Conservation (phyloP, 2,888 invertebrate species). For the Cryptocephalus primarius region DNA sequence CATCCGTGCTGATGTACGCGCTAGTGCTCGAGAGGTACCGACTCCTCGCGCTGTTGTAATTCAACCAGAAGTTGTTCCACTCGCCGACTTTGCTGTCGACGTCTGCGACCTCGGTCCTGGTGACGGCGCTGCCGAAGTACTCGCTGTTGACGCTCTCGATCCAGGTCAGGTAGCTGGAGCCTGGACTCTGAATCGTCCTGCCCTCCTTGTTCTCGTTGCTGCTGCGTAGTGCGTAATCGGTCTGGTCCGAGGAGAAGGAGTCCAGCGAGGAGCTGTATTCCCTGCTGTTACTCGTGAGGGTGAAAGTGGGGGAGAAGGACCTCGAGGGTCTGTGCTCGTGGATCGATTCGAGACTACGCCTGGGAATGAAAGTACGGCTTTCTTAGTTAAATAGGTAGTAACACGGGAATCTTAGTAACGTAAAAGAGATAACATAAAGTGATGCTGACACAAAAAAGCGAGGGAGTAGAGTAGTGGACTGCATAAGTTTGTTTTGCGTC, state of each 20-base stretch:
- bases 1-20: conserved; percentile 19
- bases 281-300: conserved; percentile 20
- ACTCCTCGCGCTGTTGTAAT: conserved; percentile 33
- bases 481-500: too few species aligned
- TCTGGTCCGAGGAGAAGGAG: conserved; percentile 16
- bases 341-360: conserved; percentile 35
- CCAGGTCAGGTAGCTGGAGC: conserved; percentile 35
- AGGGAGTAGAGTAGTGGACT: too few species aligned
- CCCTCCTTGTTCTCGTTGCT: conserved; percentile 20
- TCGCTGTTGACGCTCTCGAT: conserved; percentile 35
- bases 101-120: conserved; percentile 16
- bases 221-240: conserved; percentile 16
- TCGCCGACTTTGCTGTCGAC: conserved; percentile 34
- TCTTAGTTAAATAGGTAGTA: too few species aligned
- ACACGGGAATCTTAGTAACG: background rate
- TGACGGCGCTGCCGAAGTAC: conserved; percentile 21
- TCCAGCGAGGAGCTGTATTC: conserved; percentile 26
- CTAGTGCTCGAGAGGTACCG: conserved; percentile 28
- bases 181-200: conserved; percentile 28
- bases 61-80: conserved; percentile 39
- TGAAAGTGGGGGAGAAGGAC: conserved; percentile 25
- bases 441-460: too few species aligned
- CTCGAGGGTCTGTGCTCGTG: conserved; percentile 33
- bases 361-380: conserved; percentile 5
- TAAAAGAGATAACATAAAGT: conserved; percentile 8